These are phyloP conservation scores for Conus betulinus DNA, from an alignment of 1,140 invertebrate genomes.

Conservation along the genomic window DNA sequence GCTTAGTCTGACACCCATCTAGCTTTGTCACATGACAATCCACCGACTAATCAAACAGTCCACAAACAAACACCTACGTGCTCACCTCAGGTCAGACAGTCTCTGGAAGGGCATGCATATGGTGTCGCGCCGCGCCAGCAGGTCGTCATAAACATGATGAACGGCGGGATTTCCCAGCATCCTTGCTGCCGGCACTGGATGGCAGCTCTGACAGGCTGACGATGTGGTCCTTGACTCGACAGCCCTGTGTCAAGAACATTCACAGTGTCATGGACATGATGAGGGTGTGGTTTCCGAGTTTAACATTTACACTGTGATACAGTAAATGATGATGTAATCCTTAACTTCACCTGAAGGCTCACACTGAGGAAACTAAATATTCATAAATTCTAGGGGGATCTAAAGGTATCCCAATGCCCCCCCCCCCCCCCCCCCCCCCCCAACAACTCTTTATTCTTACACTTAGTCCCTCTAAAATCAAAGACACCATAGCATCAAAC, in stretches of 20 bases:
- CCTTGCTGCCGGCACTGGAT: not conserved
- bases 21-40: too few species aligned
- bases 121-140: conserved; percentile 68
- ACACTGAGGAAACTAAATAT: too few species aligned
- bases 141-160: conserved; percentile 67
- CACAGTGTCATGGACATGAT: not conserved
- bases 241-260: conserved; percentile 60
- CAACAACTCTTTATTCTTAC: too few species aligned
- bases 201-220: conserved; percentile 43
- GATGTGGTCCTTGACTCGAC: conserved; percentile 71
- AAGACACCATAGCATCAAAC: too few species aligned
- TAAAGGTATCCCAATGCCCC: too few species aligned
- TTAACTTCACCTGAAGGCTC: too few species aligned
- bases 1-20: too few species aligned
- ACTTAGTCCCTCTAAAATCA: too few species aligned
- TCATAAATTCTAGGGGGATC: too few species aligned
- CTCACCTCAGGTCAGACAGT: conserved; percentile 62
- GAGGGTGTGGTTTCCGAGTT: not conserved
- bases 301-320: not conserved
- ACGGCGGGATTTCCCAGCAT: conserved; percentile 37
- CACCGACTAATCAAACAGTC: not conserved
- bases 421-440: too few species aligned
- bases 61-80: not conserved
- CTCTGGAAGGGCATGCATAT: conserved; percentile 70
- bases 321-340: not conserved